Base-by-base conservation (phyloP, 2,888 invertebrate genomes). In the Platycnemis pennipes region DNA sequence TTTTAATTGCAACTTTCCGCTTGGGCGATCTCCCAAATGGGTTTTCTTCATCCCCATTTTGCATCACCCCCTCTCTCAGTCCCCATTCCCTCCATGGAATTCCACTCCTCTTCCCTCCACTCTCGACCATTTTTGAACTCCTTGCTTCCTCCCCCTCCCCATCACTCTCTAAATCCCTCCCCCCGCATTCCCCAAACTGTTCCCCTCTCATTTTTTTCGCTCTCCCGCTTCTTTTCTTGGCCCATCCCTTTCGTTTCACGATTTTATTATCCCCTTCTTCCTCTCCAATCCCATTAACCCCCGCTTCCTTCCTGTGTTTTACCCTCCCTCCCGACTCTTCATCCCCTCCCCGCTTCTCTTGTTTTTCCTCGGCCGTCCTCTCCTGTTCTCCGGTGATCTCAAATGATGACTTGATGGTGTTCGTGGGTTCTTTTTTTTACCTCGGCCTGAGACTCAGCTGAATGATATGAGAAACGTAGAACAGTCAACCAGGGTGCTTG, bases 1-100 rank as follows among this genome's bases (percentile, higher is more conserved):
- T 87, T 77, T 87, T 46, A 87, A 44, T 87, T n/a, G 45, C 87
- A 87, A 46, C 87, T 46, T 87, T 87, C 87, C 87, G 87, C 87
- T 87, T 46, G 44, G 87, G 26, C 87, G 87, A 87, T 87, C 46
- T 46, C 87, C 45, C 87, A 87, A 87, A 87, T 87, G 87, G 46
- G 87, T 87, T 87, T 87, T 87, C 44, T 87, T 44, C 87, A 44
- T 44, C 44, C 45, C 26, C 45, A 1, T n/a, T n/a, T 77, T 3
- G 13, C 19, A n/a, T 37, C 37, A 26, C n/a, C n/a, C 77, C 11
- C 37, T 37, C 13, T n/a, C 77, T 77, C n/a, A 31, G n/a, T n/a
- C 46, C 26, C 44, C 13, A n/a, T 13, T 45, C n/a, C n/a, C 45
- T 26, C 3, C n/a, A 42, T 22, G 42, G 13, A 26, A 26, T 37